Percentiles rank a stretch among this genome's conserved stretches.
Evolutionary conservation across 1,140 invertebrate genomes (phyloP).

Genomic region (Dreissena polymorpha): DNA sequence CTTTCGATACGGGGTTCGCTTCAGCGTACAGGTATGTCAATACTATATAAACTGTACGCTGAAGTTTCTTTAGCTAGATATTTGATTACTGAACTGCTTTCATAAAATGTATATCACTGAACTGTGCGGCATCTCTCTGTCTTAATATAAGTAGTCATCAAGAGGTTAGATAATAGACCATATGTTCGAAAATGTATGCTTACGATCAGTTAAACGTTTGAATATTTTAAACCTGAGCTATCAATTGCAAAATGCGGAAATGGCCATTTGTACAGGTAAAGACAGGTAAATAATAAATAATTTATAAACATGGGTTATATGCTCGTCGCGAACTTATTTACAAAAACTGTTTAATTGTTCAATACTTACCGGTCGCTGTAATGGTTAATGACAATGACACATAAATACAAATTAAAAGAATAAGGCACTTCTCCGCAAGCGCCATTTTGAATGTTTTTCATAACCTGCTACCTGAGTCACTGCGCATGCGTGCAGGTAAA

Average conservation of each 20-base stretch:
- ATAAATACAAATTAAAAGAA: not conserved
- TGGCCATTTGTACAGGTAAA: not conserved
- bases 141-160: too few species aligned
- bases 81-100: too few species aligned
- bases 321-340: not conserved
- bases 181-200: too few species aligned
- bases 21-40: too few species aligned
- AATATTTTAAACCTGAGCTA: too few species aligned
- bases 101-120: too few species aligned
- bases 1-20: too few species aligned
- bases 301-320: not conserved
- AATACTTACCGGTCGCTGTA: not conserved
- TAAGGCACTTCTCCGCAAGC: not conserved
- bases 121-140: too few species aligned
- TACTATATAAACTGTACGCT: too few species aligned
- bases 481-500: slow-evolving; percentile 5
- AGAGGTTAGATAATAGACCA: too few species aligned
- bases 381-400: not conserved
- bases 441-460: slow-evolving; percentile 5
- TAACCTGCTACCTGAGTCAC: not conserved
- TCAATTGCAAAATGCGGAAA: not conserved
- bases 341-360: not conserved
- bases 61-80: too few species aligned
- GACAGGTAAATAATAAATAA: not conserved
- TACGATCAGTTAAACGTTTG: too few species aligned